Base-by-base conservation (phyloP, 1,140 invertebrate genomes). In the Gryon sp. region DNA sequence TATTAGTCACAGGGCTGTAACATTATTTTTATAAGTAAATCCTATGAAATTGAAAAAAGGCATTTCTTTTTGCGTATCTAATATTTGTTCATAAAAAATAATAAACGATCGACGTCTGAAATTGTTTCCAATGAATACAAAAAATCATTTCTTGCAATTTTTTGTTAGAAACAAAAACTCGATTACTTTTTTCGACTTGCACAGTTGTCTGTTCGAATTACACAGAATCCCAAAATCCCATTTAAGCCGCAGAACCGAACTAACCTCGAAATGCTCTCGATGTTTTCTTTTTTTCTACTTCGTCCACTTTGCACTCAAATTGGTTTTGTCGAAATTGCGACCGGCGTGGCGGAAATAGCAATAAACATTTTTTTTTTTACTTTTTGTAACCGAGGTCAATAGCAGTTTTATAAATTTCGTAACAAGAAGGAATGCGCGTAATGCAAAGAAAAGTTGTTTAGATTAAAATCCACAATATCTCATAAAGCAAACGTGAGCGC, bases 381-480 rank as follows among this genome's bases (percentile, higher is more conserved):
- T 7, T 28, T n/a, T 12, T 11, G 28, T 41, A 53, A 50, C 52
- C 30, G 11, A 26, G 45, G 46, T 73, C 59, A 57, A 57, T 65
- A 30, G 59, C 53, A 53, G 46, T 75, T 62, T 52, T 32, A 53
- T 16, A 60, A 66, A 66, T 74, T 65, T 75, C 50, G 50, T 30
- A 12, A 30, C 28, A 14, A 9, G 41, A 34, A 11, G n/a, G 57
- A 65, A 57, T 43, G 22, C 36, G 22, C 12, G 34, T 26, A 16
- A 16, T 2, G 28, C 40, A 48, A 55, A 57, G 59, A n/a, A 16
- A 57, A 26, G 46, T 55, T 62, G 72, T 18, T 40, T 40, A 34
- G 48, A 75, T 68, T 75, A 68, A 75, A 75, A 75, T 75, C 53
- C 55, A 50, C 52, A 68, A 68, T 62, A 55, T 40, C 48, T 52